These are phyloP conservation scores for Chaitophorus viminalis DNA, from an alignment of 2,888 invertebrate genomes.

Conservation along the genomic window DNA sequence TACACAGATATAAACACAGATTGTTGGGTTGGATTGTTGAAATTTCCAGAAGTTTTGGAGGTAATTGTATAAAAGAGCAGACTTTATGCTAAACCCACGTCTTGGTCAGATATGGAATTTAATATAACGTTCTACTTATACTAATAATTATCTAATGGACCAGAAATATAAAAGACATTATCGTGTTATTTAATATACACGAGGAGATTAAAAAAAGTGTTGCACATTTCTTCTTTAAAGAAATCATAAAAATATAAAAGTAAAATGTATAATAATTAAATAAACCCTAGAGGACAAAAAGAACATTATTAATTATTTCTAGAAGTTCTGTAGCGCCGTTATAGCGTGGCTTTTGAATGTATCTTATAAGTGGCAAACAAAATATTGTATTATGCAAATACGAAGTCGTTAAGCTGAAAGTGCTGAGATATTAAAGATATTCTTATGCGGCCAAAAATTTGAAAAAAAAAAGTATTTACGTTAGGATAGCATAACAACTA, in stretches of 20 bases:
- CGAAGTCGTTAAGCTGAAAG: slow-evolving; percentile 32
- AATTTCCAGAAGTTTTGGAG: neutral
- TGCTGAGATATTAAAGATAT: slow-evolving; percentile 5
- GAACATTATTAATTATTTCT: neutral
- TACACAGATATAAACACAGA: neutral
- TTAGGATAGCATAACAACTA: neutral
- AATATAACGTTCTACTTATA: neutral
- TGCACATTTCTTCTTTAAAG: no score
- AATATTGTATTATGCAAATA: slow-evolving; percentile 50
- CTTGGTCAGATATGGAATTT: neutral
- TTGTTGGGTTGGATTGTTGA: neutral
- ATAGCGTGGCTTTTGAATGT: neutral
- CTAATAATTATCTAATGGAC: neutral
- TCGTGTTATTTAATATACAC: no score
- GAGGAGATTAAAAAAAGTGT: no score
- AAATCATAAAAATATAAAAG: no score
- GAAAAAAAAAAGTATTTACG: neutral
- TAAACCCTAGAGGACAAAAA: no score
- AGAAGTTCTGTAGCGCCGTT: neutral
- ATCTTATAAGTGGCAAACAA: slow-evolving; percentile 9
- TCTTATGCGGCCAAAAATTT: neutral
- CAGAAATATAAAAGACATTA: neutral
- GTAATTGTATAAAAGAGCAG: neutral
- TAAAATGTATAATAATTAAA: no score
- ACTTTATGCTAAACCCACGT: neutral